Base-by-base conservation (phyloP, 2,888 invertebrate genomes). In the Drosophila anomelani region DNA sequence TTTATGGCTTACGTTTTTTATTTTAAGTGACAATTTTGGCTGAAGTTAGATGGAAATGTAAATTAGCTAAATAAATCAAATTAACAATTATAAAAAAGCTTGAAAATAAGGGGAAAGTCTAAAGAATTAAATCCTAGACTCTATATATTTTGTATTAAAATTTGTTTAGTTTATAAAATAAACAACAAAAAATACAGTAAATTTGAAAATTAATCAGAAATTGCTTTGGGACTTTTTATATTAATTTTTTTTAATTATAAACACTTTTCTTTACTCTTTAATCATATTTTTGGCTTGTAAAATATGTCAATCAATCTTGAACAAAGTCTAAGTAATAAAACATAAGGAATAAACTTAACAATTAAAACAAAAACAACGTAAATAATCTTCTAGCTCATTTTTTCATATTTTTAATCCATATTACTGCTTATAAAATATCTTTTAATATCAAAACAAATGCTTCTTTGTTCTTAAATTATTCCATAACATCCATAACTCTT, bases 1-100 rank as follows among this genome's bases (percentile, higher is more conserved):
- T 51, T 61, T 51, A 61, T 61, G 26, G 36, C 20, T 61, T 51
- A 26, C 26, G 46, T 57, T 56, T 56, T 56, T 47, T 61, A 26
- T 32, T 15, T 63, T 5, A 47, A 32, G 32, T 15, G 23, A 15
- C 51, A 36, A 20, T 36, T 51, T 36, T 51, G 15, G 20, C 3
- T 51, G 34, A 32, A 23, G 12, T 15, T 2, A 9, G 13, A 17
- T 8, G 12, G 17, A 32, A 13, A 13, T 1, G 5, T 36, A 15
- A 36, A 15, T 23, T 23, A 6, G 20, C 4, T 17, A 36, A 43
- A 9, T 39, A 43, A 54, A 49, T 36, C 4, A 26, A 26, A 26
- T 26, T 26, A 26, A 2, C 4, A n/a, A 46, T 15, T 46, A n/a
- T 8, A 26, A 26, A 44, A 8, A 8, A 23, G 15, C 44, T 23